Percentiles rank a stretch among this genome's conserved stretches.
phyloP scores from a whole-genome alignment of 2,888 invertebrate species.

The Mechanitis mazaeus region DNA sequence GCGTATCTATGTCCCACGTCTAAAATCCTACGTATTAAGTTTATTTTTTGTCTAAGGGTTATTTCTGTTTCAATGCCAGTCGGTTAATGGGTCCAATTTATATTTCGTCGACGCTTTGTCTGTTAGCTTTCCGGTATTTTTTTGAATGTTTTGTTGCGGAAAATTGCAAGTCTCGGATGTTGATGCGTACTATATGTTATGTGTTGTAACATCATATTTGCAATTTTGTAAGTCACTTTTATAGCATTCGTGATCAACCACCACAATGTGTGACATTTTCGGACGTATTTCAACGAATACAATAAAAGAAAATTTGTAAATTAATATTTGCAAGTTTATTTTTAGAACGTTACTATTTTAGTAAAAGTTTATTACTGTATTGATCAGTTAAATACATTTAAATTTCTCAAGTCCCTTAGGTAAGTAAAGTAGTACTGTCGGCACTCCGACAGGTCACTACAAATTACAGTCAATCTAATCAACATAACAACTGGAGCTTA shows the following conservation, averaged over 20 bases:
- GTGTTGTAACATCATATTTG: not conserved
- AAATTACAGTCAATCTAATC: no score
- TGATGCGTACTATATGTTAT: not conserved
- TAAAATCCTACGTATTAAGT: slow-evolving; percentile 26
- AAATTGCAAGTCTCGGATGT: not conserved
- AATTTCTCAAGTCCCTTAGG: no score
- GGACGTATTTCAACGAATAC: no score
- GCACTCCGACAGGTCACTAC: no score
- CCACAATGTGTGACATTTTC: not conserved
- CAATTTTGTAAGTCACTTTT: not conserved
- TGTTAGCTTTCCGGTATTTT: slow-evolving; percentile 7
- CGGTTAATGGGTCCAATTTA: slow-evolving; percentile 17
- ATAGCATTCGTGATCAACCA: not conserved
- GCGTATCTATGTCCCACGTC: slow-evolving; percentile 27
- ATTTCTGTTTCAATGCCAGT: slow-evolving; percentile 28
- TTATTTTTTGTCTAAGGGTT: slow-evolving; percentile 24
- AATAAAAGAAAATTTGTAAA: no score
- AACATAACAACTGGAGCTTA: no score
- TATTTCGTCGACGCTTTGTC: slow-evolving; percentile 14
- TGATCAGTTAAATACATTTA: no score
- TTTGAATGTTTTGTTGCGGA: not conserved
- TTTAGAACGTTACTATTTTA: no score
- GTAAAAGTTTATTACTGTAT: no score
- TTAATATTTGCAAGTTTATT: no score
- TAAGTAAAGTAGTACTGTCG: no score